Evolutionary conservation across 2,888 invertebrate species (phyloP), one percentile per base, ranked within the genome.

Genomic region (Diarsia brunnea): DNA sequence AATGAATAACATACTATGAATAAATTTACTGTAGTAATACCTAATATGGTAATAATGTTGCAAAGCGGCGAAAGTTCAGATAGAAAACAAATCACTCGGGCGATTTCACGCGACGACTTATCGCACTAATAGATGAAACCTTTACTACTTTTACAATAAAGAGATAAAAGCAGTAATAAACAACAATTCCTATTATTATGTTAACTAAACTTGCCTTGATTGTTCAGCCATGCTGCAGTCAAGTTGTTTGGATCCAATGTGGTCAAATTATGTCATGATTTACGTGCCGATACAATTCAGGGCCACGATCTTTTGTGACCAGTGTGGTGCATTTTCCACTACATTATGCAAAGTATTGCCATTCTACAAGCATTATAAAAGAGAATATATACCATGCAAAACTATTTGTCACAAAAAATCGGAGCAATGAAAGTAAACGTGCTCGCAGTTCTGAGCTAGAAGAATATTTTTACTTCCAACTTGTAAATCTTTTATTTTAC

Each of bases 391-490:
- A 71, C 47, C 27, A 60, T 70, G 72, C 64, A 79, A 73, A 82
- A 73, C 63, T 55, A 73, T 84, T 71, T 67, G 66, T 63, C 61
- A 79, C 73, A 82, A 75, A 76, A 73, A 83, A 83, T 73, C 68
- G 80, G 75, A 74, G 78, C 66, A 80, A 86, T 73, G 87, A 86
- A 87, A 87, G 87, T 87, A 82, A 87, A 77, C 79, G 84, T 72
- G 73, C 24, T 75, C 78, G 72, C 70, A 55, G 47, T 71, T 78
- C 73, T 63, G 73, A 75, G 58, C 75, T 77, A 86, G 79, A 75
- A 63, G 69, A 60, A 49, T 84, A 68, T 81, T 79, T 84, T 75
- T 70, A 77, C 85, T 85, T 87, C 86, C 83, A 68, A 74, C 83
- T 83, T 69, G 51, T 38, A 69, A 78, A 75, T 73, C 45, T 68